Percentiles rank a stretch among this genome's conserved stretches.
Conservation (phyloP, 2,113 vertebrate species). For the Varanus komodoensis region DNA sequence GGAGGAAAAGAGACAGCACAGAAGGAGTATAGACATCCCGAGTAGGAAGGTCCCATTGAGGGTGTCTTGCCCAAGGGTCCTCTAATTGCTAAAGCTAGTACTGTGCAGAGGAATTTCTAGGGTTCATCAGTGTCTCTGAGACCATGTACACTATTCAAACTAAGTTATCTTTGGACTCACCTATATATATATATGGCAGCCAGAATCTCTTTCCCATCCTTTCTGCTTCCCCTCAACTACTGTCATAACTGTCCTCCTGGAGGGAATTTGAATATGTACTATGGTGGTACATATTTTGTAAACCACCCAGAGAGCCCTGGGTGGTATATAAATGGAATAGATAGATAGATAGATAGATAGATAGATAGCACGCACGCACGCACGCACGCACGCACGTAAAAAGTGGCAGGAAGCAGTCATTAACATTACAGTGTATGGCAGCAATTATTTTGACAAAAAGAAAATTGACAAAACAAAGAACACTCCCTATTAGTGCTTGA, state of each 20-base stretch:
- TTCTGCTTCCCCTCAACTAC: not conserved
- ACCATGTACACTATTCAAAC: not conserved
- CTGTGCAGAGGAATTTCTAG: not conserved
- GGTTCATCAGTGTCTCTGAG: not conserved
- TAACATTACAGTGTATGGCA: not conserved
- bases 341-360: too few relatives aligned
- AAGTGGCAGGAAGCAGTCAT: conserved; percentile 24
- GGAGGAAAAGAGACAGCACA: too few relatives aligned
- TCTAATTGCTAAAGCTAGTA: too few relatives aligned
- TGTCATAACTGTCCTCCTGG: not conserved
- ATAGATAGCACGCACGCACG: too few relatives aligned
- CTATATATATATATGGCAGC: not conserved
- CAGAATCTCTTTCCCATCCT: not conserved
- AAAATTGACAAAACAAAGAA: not conserved
- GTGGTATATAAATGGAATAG: too few relatives aligned
- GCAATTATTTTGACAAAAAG: conserved; percentile 34
- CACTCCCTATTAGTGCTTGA: not conserved
- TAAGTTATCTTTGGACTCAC: not conserved
- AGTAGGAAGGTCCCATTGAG: too few relatives aligned
- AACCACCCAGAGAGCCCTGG: too few relatives aligned
- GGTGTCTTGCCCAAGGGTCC: too few relatives aligned
- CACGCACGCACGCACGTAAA: too few relatives aligned
- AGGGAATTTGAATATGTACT: conserved; percentile 7
- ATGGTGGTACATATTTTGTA: not conserved
- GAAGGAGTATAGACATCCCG: too few relatives aligned